Evolutionary conservation across 2,113 vertebrate species (phyloP).

Genomic region (Psittacula cyanocephala): DNA sequence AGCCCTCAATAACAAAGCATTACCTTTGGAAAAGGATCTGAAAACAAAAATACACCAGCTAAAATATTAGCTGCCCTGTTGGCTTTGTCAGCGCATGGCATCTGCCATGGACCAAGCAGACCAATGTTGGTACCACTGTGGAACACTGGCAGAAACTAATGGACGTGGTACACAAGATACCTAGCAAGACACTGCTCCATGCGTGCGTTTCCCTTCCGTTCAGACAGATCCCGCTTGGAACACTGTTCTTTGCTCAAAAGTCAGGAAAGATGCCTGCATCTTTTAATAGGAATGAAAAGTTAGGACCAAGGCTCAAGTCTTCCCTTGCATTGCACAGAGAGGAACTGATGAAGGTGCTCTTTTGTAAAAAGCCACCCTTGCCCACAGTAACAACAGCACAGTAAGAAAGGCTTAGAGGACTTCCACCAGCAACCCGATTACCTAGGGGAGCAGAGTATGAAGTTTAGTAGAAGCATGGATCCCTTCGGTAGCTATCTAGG

Average conservation of each 20-base stretch:
- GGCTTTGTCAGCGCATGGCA: neutral
- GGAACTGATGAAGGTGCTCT: neutral
- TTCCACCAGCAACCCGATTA: neutral
- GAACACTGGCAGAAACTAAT: neutral
- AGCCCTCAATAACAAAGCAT: neutral
- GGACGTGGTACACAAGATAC: neutral
- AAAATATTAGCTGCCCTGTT: neutral
- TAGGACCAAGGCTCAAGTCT: neutral
- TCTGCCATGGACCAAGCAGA: neutral
- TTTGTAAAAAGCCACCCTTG: neutral
- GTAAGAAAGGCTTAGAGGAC: neutral
- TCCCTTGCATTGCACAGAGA: neutral
- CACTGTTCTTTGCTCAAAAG: neutral
- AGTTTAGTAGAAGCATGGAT: neutral
- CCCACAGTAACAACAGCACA: neutral
- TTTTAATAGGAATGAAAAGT: neutral
- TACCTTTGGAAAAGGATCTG: neutral
- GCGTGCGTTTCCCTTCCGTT: neutral
- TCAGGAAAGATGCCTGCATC: neutral
- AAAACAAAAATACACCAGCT: neutral
- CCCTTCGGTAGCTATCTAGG: neutral
- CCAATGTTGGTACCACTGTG: neutral
- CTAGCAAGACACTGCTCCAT: neutral
- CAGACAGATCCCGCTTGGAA: neutral
- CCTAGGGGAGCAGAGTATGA: neutral